These are phyloP conservation scores for Melanotaenia pygmaea DNA, from an alignment of 2,797 vertebrate species.

Conservation along the genomic window DNA sequence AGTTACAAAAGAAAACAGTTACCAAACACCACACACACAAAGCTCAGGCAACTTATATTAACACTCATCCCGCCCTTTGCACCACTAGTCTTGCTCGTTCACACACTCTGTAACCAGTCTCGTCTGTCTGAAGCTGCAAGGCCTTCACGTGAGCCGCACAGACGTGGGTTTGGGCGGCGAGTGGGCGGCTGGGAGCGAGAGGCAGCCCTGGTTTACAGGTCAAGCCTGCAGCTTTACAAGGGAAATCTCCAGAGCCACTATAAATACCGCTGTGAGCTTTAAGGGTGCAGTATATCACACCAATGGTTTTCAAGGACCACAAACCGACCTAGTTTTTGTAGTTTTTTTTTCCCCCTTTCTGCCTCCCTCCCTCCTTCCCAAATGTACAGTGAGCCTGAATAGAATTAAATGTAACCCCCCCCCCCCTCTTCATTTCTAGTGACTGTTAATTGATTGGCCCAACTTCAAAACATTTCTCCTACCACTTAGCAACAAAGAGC, in stretches of 20 bases:
- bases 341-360: slow-evolving; percentile 33
- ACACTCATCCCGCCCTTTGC: background rate
- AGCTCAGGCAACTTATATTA: slow-evolving; percentile 7
- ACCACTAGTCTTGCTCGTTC: slow-evolving; percentile 6
- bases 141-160: slow-evolving; percentile 85
- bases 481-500: slow-evolving; percentile 63
- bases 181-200: slow-evolving; percentile 73
- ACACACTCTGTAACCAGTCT: slow-evolving; percentile 12
- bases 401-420: slow-evolving; percentile 79
- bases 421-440: slow-evolving; percentile 62
- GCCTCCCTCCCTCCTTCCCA: slow-evolving; percentile 7
- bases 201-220: slow-evolving; percentile 86
- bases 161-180: slow-evolving; percentile 74
- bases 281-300: slow-evolving; percentile 83
- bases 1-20: background rate
- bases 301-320: slow-evolving; percentile 70
- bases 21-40: background rate
- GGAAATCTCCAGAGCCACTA: slow-evolving; percentile 82
- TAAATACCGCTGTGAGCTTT: slow-evolving; percentile 82
- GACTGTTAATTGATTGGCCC: slow-evolving; percentile 80
- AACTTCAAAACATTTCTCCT: slow-evolving; percentile 75
- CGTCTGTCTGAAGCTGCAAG: slow-evolving; percentile 53
- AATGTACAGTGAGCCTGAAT: slow-evolving; percentile 69
- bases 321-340: slow-evolving; percentile 68
- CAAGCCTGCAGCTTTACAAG: slow-evolving; percentile 88